Evolutionary conservation across 2,888 invertebrate species (phyloP).

Genomic region (Harpalus rufipes): DNA sequence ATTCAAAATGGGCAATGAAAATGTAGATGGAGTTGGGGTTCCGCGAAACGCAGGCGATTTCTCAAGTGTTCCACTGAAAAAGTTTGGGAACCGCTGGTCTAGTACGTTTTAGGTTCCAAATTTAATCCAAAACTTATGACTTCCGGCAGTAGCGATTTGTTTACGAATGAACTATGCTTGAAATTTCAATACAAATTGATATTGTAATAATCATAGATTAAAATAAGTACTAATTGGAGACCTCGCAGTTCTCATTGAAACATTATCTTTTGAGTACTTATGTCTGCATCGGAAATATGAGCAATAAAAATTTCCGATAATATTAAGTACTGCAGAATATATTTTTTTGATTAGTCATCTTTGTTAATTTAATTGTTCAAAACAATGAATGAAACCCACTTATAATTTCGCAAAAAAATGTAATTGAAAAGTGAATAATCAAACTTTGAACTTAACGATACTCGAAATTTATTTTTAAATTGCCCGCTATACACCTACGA

Average conservation of each 20-base stretch:
- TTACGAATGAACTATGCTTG: too few species aligned
- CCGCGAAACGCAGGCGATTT: too few species aligned
- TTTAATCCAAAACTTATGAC: too few species aligned
- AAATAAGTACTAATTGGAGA: background rate
- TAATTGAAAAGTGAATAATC: background rate
- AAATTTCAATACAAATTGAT: too few species aligned
- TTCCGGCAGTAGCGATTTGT: too few species aligned
- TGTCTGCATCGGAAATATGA: background rate
- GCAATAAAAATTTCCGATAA: constrained; percentile 10
- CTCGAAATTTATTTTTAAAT: background rate
- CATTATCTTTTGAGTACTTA: background rate
- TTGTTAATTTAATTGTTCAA: background rate
- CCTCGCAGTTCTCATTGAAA: background rate
- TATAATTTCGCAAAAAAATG: background rate
- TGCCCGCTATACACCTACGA: too few species aligned
- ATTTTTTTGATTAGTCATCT: constrained; percentile 26
- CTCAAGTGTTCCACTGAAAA: too few species aligned
- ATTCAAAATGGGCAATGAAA: too few species aligned
- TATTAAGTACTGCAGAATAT: background rate
- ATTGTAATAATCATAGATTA: background rate
- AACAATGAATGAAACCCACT: constrained; percentile 35
- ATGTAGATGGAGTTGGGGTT: too few species aligned
- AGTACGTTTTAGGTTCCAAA: too few species aligned
- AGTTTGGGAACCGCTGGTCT: too few species aligned
- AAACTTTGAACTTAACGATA: background rate